Base-by-base conservation (phyloP, 2,888 invertebrate species). In the Baccha elongata region DNA sequence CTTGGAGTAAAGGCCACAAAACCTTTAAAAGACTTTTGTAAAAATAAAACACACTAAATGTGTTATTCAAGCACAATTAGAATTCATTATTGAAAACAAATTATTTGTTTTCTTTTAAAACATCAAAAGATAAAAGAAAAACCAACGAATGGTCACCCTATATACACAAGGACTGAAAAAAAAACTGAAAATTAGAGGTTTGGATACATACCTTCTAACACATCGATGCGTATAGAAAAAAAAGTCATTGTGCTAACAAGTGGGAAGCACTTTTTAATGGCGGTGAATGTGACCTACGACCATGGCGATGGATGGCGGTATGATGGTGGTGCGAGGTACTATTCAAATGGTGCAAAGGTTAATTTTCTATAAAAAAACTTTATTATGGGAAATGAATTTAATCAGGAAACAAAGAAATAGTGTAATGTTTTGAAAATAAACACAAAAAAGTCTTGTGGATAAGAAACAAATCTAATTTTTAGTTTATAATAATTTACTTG, bases 171-270 rank as follows among this genome's bases (percentile, higher is more conserved):
- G n/a, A n/a, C n/a, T n/a, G 7, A 52, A n/a, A 15, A 19, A 50
- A 6, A 5, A 21, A 71, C 46, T 37, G 42, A 32, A 32, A 21
- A 23, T 32, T 40, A 53, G 29, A 26, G n/a, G n/a, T 32, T 29
- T 75, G 60, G 65, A 75, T 64, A 80, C 64, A 65, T 64, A 50
- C 62, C 55, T 21, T 44, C 69, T 29, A 74, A 80, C 55, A 80
- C 75, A 69, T 64, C 64, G 74, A 69, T 75, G 80, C 80, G 69
- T 80, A 29, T 55, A 72, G 11, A 58, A 26, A 15, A 40, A 7
- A 10, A 26, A 58, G 40, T 58, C 40, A 8, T 40, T 58, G 35
- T 52, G 71, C 76, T 76, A 76, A 81, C 71, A 81, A 81, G 81
- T 76, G 71, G 60, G 48, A 76, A 23, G 67, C 26, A 17, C 8